Evolutionary conservation across 1,140 invertebrate species (phyloP).

Genomic region (Rhizoglyphus robini): DNA sequence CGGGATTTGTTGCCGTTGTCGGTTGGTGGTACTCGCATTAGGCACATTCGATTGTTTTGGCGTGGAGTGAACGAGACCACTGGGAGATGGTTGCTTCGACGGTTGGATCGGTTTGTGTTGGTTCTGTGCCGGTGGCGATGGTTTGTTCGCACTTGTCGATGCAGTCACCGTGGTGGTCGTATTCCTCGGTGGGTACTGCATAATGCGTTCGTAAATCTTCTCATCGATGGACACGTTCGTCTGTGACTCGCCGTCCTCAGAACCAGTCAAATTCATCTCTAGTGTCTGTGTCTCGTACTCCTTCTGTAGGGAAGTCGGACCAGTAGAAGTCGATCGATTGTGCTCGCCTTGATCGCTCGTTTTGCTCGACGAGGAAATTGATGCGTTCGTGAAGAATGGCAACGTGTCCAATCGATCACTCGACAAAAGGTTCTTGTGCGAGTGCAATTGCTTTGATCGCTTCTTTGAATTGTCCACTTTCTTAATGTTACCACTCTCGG

Average conservation of each 20-base stretch:
- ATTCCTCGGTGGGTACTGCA: not conserved
- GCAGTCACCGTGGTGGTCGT: not conserved
- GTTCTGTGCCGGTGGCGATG: not conserved
- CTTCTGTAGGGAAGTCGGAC: not conserved
- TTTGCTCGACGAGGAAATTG: not conserved
- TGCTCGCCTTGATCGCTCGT: not conserved
- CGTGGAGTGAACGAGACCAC: not conserved
- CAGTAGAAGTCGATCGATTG: too few species aligned
- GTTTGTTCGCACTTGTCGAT: not conserved
- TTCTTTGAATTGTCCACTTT: not conserved
- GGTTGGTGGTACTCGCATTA: too few species aligned
- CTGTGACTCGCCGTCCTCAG: not conserved
- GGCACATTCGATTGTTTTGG: too few species aligned
- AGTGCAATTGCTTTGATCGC: too few species aligned
- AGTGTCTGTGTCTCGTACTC: constrained; percentile 7
- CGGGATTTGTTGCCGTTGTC: too few species aligned
- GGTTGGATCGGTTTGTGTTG: not conserved
- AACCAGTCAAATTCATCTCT: constrained; percentile 11
- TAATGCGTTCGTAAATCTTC: not conserved
- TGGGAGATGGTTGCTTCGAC: not conserved
- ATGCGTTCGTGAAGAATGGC: constrained; percentile 1
- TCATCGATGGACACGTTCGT: not conserved
- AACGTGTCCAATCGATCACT: not conserved
- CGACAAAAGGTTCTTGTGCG: too few species aligned
- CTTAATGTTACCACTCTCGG: not conserved